Evolutionary conservation across 2,888 invertebrate genomes (phyloP).

Genomic region (Dysmachus trigonus): DNA sequence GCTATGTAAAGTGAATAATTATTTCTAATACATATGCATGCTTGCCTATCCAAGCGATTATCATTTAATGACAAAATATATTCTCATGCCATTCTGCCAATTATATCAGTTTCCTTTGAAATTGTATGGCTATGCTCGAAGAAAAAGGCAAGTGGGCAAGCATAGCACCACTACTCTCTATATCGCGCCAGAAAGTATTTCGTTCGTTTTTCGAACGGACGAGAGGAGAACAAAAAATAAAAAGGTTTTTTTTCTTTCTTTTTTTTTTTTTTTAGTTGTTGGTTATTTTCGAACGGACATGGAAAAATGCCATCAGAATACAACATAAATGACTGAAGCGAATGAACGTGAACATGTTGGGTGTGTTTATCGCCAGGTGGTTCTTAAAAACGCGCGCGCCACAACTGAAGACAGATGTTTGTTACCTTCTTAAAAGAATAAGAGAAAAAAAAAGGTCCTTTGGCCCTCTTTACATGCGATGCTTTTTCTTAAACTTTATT

Average conservation of each 20-base stretch:
- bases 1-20: constrained; percentile 37
- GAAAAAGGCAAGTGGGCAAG: neutral
- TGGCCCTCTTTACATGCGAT: constrained; percentile 21
- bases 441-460: constrained; percentile 22
- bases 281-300: neutral
- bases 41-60: neutral
- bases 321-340: neutral
- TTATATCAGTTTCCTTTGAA: constrained; percentile 6
- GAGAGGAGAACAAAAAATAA: neutral
- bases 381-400: constrained; percentile 42
- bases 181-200: neutral
- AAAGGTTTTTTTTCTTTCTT: neutral
- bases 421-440: constrained; percentile 5
- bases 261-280: no score
- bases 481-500: neutral
- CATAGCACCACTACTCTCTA: neutral
- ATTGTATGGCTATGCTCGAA: neutral
- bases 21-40: constrained; percentile 35
- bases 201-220: neutral
- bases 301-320: constrained; percentile 20
- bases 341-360: constrained; percentile 1
- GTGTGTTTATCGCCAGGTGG: constrained; percentile 39
- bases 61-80: constrained; percentile 26
- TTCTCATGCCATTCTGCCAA: constrained; percentile 15
- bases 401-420: constrained; percentile 24